Base-by-base conservation (phyloP, 2,797 vertebrate species). In the Xiphorhynchus erythropygius region DNA sequence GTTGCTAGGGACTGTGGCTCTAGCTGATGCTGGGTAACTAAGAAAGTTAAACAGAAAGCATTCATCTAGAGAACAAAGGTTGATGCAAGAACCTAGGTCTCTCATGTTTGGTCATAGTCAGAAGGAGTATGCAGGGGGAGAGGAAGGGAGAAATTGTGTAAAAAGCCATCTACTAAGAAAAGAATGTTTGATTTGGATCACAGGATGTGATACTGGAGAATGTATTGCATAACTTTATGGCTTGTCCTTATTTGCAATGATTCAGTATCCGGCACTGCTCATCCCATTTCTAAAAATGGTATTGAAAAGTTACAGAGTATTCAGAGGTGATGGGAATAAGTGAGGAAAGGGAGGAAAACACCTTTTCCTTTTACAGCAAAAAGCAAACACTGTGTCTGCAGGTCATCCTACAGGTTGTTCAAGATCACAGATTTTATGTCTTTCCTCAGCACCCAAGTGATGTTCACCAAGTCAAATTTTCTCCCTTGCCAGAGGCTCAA, bases 141-240 rank as follows among this genome's bases (percentile, higher is more conserved):
- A 86, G 79, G 78, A 82, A 95, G 39, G 56, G 64, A 86, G 80
- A 92, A 87, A 91, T 95, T 96, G 95, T 97, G 95, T 73, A 94
- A 97, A 97, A 96, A 95, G 94, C 73, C 76, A 81, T 97, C 93
- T 95, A 96, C 93, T 94, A 88, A 94, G 96, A 97, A 97, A 97
- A 97, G 95, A 97, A 97, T 96, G 95, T 97, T 97, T 97, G 93
- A 97, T 94, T 97, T 97, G 96, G 96, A 97, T 97, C 96, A 96
- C 93, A 96, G 91, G 96, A 97, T 96, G 73, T 94, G 95, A 97
- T 94, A 90, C 91, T 94, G 91, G 94, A 94, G 96, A 95, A 96
- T 25, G 74, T 88, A 95, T 97, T 97, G 96, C 96, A 94, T 96
- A 97, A 97, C 93, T 97, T 97, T 84, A 97, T 93, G 96, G 94